Percentiles rank a stretch among this genome's conserved stretches.
Conservation (phyloP, 2,888 invertebrate genomes). For the Drosophila pegasa region DNA sequence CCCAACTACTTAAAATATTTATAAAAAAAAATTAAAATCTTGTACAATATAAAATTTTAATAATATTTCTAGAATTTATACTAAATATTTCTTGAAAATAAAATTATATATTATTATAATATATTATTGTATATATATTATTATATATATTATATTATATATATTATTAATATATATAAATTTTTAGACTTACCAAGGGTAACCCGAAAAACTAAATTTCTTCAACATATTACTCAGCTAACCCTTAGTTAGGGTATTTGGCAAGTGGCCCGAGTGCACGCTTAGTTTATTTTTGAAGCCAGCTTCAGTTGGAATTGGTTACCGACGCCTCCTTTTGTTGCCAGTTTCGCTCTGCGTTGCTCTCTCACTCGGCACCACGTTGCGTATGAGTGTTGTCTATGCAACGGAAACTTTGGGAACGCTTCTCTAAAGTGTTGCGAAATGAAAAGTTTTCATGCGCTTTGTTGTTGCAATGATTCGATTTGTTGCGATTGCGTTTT, state of each 20-base stretch:
- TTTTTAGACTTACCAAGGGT: no score
- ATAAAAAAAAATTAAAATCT: no score
- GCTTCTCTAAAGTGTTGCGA: constrained; percentile 68
- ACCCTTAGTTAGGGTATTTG: constrained; percentile 25
- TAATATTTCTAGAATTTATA: no score
- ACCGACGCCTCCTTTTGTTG: constrained; percentile 15
- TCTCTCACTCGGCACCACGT: constrained; percentile 6
- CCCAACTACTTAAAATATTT: no score
- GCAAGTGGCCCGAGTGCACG: constrained; percentile 49
- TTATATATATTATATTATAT: no score
- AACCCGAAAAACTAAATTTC: not conserved
- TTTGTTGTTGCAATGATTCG: constrained; percentile 75
- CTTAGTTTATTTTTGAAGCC: constrained; percentile 66
- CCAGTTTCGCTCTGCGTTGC: constrained; percentile 1
- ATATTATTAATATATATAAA: no score
- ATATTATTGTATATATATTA: no score
- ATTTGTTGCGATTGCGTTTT: constrained; percentile 80
- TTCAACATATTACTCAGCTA: not conserved
- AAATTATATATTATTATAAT: no score
- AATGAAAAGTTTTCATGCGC: constrained; percentile 72
- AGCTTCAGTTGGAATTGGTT: constrained; percentile 36
- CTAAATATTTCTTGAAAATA: no score
- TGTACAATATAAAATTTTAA: no score
- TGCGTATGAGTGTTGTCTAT: constrained; percentile 52
- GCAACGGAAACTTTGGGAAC: constrained; percentile 33